Percentiles rank a stretch among this genome's conserved stretches.
These are phyloP conservation scores for Chalcis sispes DNA, from an alignment of 2,888 invertebrate species.

Conservation along the genomic window DNA sequence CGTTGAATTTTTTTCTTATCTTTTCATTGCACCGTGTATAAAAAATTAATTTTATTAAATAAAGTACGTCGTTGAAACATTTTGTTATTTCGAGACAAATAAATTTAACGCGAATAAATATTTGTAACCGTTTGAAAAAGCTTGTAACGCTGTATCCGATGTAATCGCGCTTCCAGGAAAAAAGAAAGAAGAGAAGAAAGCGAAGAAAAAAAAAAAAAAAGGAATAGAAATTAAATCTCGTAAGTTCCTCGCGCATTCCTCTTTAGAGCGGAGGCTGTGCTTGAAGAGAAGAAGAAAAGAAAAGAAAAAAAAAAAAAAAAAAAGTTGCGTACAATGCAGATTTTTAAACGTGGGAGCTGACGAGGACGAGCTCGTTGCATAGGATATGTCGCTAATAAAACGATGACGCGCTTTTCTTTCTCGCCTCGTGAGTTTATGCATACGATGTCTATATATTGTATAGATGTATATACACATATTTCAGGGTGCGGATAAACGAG, in stretches of 20 bases:
- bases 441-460: too few relatives aligned
- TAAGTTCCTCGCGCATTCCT: background rate
- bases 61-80: too few relatives aligned
- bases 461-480: background rate
- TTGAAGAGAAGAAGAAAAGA: background rate
- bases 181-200: too few relatives aligned
- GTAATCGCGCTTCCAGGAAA: too few relatives aligned
- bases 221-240: too few relatives aligned
- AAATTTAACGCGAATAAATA: background rate
- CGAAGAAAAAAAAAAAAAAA: too few relatives aligned
- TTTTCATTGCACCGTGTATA: too few relatives aligned
- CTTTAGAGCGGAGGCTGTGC: conserved; percentile 20
- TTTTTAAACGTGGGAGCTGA: conserved; percentile 45
- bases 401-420: conserved; percentile 32
- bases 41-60: too few relatives aligned
- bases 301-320: background rate
- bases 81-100: too few relatives aligned
- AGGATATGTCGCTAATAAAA: conserved; percentile 33
- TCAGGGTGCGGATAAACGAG: background rate
- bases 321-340: conserved; percentile 40
- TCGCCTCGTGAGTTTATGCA: too few relatives aligned
- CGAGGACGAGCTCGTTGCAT: conserved; percentile 17
- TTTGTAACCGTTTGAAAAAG: background rate
- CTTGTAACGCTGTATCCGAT: too few relatives aligned
- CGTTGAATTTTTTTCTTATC: too few relatives aligned